phyloP scores from a whole-genome alignment of 2,888 invertebrate species.

The Epicampocera succincta region DNA sequence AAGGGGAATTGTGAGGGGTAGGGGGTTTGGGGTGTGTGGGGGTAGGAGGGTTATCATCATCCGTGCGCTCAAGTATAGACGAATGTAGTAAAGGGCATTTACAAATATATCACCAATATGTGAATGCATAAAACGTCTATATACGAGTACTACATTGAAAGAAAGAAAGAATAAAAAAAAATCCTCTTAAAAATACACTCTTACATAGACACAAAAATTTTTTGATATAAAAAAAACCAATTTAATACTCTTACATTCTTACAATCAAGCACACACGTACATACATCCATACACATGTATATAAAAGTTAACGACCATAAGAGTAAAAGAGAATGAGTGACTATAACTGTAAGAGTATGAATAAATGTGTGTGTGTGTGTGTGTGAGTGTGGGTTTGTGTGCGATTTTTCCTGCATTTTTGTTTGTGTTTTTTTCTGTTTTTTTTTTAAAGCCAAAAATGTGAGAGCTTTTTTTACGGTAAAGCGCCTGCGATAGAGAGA shows the following conservation, averaged over 20 bases:
- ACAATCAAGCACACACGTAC: no score
- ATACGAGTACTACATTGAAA: conserved; percentile 27
- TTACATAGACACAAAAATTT: conserved; percentile 30
- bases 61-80: conserved; percentile 55
- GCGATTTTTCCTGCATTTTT: conserved; percentile 6
- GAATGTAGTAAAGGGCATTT: conserved; percentile 66
- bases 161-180: no score
- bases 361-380: conserved; percentile 47
- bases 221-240: conserved; percentile 41
- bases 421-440: conserved; percentile 11
- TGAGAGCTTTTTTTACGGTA: conserved; percentile 62
- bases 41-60: conserved; percentile 21
- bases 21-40: no score
- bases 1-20: no score
- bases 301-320: conserved; percentile 70
- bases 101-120: conserved; percentile 69
- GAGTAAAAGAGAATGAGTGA: conserved; percentile 69
- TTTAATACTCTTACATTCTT: conserved; percentile 46
- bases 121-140: conserved; percentile 32
- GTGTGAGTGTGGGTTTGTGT: conserved; percentile 43
- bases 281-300: background rate
- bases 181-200: conserved; percentile 24
- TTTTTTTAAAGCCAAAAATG: conserved; percentile 58
- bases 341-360: conserved; percentile 42
- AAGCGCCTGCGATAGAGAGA: conserved; percentile 70